Conservation (phyloP, 2,797 vertebrate species). For the Hydrophis major region DNA sequence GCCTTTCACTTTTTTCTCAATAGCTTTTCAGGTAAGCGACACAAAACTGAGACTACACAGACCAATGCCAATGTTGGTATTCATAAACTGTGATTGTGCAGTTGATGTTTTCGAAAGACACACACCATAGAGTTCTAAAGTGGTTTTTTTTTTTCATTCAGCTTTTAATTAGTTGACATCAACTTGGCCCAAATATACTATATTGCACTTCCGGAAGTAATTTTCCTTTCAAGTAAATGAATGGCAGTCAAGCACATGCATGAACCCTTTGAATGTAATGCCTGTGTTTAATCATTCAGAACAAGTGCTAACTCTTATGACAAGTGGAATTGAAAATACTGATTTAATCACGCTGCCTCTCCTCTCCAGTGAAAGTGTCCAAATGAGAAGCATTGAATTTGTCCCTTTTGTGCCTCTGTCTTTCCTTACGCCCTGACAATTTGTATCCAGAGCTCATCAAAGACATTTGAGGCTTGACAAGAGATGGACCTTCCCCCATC, state of each 20-base stretch:
- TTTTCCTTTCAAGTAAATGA: slow-evolving; percentile 7
- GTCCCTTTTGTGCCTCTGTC: neutral
- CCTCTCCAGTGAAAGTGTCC: neutral
- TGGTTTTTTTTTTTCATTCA: neutral
- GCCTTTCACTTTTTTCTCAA: slow-evolving; percentile 2
- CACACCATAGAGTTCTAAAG: neutral
- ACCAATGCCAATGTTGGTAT: neutral
- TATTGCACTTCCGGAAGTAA: neutral
- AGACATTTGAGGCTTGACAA: neutral
- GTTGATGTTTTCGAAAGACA: neutral
- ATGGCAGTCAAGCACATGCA: slow-evolving; percentile 5
- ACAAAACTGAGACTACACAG: neutral
- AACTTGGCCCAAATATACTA: neutral
- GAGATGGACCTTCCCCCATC: neutral
- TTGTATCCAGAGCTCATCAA: neutral
- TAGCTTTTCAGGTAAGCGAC: slow-evolving; percentile 9
- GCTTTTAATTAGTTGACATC: neutral
- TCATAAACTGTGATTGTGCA: neutral
- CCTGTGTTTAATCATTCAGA: slow-evolving; percentile 13
- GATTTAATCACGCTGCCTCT: neutral
- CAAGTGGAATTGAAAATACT: slow-evolving; percentile 24
- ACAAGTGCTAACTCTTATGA: slow-evolving; percentile 21
- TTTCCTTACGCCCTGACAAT: neutral
- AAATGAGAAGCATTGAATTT: neutral
- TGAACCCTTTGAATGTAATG: slow-evolving; percentile 2